Conservation (phyloP, 2,888 invertebrate genomes). For the Phragmatobia fuliginosa region DNA sequence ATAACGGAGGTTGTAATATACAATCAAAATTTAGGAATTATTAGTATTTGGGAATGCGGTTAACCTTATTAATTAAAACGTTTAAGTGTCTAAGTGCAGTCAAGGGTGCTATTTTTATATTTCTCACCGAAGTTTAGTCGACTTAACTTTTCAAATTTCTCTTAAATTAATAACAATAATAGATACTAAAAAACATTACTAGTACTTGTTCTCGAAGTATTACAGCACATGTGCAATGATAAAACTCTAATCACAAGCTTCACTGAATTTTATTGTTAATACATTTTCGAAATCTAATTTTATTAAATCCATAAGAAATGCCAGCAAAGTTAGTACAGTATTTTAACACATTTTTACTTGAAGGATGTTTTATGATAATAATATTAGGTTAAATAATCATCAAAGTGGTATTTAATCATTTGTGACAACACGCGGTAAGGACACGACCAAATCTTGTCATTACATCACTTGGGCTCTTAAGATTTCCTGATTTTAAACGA, state of each 20-base stretch:
- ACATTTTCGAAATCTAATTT: conserved; percentile 8
- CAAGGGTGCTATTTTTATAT: conserved; percentile 28
- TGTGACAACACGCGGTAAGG: conserved; percentile 28
- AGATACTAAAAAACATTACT: neutral
- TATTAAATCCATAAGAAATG: neutral
- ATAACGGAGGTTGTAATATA: conserved; percentile 14
- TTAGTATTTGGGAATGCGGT: too few species aligned
- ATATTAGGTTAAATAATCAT: conserved; percentile 27
- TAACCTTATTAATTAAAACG: too few species aligned
- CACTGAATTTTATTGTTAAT: conserved; percentile 21
- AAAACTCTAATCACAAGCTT: conserved; percentile 20
- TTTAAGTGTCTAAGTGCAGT: too few species aligned
- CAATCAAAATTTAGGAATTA: too few species aligned
- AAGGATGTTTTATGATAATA: neutral
- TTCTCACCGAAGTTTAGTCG: conserved; percentile 21
- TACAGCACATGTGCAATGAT: conserved; percentile 14
- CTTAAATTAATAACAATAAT: neutral
- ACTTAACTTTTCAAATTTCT: neutral
- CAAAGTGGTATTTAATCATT: conserved; percentile 29
- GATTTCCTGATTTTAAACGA: conserved; percentile 18
- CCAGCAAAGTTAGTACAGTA: neutral
- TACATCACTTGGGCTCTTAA: conserved; percentile 16
- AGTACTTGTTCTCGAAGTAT: conserved; percentile 3
- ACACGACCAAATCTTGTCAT: conserved; percentile 19
- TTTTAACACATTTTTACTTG: neutral